Conservation (phyloP, 2,888 invertebrate genomes). For the Lycia hirtaria region DNA sequence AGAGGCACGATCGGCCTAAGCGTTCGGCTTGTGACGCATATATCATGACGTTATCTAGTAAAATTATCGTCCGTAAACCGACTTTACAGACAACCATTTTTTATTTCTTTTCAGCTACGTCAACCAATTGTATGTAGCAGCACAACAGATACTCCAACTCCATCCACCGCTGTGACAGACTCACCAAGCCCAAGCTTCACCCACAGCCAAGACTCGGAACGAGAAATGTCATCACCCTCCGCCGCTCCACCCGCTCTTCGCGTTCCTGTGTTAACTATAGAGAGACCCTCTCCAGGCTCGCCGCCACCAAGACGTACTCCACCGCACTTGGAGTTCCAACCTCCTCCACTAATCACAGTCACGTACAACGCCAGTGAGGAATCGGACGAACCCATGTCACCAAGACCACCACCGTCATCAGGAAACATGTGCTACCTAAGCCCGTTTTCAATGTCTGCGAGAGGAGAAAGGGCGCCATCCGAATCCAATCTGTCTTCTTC, state of each 20-base stretch:
- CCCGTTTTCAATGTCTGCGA: conserved; percentile 90
- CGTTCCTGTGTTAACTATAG: conserved; percentile 88
- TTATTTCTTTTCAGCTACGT: conserved; percentile 79
- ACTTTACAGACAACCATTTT: no score
- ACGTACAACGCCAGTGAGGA: conserved; percentile 92
- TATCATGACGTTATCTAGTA: no score
- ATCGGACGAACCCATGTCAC: conserved; percentile 90
- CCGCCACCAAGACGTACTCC: conserved; percentile 86
- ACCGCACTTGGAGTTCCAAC: conserved; percentile 88
- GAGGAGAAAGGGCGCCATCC: conserved; percentile 91
- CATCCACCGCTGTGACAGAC: conserved; percentile 77
- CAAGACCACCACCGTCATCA: conserved; percentile 84
- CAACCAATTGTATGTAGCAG: conserved; percentile 73
- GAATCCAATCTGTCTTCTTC: conserved; percentile 94
- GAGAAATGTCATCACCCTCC: conserved; percentile 74
- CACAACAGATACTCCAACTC: conserved; percentile 70
- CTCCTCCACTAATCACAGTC: conserved; percentile 89
- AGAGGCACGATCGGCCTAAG: no score
- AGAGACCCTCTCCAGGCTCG: conserved; percentile 89
- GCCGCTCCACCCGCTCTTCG: conserved; percentile 81
- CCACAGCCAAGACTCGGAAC: conserved; percentile 78
- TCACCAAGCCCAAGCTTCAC: conserved; percentile 78
- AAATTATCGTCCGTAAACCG: no score
- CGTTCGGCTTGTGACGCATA: no score
- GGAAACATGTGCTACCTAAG: conserved; percentile 90